Percentiles rank a stretch among this genome's conserved stretches.
Evolutionary conservation across 1,140 invertebrate genomes (phyloP).

Genomic region (Campoletis sonorensis): DNA sequence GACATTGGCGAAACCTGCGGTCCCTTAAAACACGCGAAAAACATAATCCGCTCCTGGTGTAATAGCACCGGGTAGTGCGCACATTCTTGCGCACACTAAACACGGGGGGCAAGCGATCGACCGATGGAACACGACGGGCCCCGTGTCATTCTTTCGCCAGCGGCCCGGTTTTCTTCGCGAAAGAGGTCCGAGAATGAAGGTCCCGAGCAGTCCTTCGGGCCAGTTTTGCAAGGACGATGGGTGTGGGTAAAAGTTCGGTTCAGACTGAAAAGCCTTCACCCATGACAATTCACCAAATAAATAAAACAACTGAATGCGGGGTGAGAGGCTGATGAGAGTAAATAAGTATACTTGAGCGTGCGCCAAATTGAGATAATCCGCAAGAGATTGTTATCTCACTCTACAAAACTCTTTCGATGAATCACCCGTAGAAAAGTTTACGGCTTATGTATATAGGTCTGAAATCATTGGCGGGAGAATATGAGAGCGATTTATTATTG

Average conservation of each 20-base stretch:
- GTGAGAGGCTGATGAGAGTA: background rate
- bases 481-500: background rate
- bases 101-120: background rate
- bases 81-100: constrained; percentile 52
- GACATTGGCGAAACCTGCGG: too few relatives aligned
- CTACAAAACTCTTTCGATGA: background rate
- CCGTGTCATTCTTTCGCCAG: constrained; percentile 23
- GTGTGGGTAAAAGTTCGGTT: background rate
- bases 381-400: background rate
- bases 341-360: background rate
- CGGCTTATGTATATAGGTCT: background rate
- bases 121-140: constrained; percentile 26
- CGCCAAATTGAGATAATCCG: constrained; percentile 1
- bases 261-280: constrained; percentile 8
- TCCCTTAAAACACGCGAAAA: too few relatives aligned
- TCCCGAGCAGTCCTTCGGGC: constrained; percentile 17
- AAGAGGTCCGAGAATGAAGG: constrained; percentile 14
- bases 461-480: background rate
- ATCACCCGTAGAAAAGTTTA: background rate
- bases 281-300: background rate
- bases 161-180: constrained; percentile 15
- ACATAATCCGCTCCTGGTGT: constrained; percentile 20
- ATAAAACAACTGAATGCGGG: background rate
- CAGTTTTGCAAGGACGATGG: background rate
- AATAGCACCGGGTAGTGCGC: constrained; percentile 37